These are phyloP conservation scores for Potorous gilbertii DNA, from an alignment of 2,797 vertebrate genomes.

Conservation along the genomic window DNA sequence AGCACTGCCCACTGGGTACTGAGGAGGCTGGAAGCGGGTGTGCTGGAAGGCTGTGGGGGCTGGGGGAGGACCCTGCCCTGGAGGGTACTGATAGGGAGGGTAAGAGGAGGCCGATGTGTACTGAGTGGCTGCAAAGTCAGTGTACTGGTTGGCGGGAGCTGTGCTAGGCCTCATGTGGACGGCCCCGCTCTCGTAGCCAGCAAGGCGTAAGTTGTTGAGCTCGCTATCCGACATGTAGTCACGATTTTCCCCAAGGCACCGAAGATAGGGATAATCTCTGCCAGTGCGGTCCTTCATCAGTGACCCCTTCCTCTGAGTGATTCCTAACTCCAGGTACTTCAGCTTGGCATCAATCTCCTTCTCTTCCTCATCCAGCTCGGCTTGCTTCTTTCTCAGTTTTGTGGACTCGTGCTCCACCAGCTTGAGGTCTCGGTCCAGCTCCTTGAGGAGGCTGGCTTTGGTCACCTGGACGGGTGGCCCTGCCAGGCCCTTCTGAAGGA, in stretches of 20 bases:
- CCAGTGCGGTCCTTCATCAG: constrained; percentile 94
- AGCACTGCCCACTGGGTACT: constrained; percentile 88
- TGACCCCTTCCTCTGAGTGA: constrained; percentile 97
- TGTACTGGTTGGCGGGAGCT: constrained; percentile 90
- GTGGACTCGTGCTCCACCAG: constrained; percentile 98
- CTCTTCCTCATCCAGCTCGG: constrained; percentile 98
- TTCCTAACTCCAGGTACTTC: constrained; percentile 97
- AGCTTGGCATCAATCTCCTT: constrained; percentile 99
- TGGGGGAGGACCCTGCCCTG: constrained; percentile 86
- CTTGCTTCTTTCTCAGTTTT: constrained; percentile 98
- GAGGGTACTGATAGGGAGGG: constrained; percentile 89
- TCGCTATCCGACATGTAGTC: constrained; percentile 99
- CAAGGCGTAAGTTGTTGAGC: constrained; percentile 94
- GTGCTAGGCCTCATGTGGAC: constrained; percentile 89
- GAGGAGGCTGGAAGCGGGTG: constrained; percentile 88
- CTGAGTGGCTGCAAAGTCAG: constrained; percentile 86
- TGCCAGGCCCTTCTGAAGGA: constrained; percentile 89
- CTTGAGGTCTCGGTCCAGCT: constrained; percentile 96
- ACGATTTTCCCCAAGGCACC: constrained; percentile 92
- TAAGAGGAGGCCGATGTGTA: constrained; percentile 89
- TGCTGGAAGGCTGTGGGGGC: constrained; percentile 89
- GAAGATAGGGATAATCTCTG: constrained; percentile 93
- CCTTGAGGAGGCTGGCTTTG: constrained; percentile 95
- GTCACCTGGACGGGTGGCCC: constrained; percentile 90
- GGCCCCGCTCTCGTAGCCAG: constrained; percentile 87